Percentiles rank a stretch among this genome's conserved stretches.
Conservation (phyloP, 2,888 invertebrate species). For the Pharmacophagus antenor region DNA sequence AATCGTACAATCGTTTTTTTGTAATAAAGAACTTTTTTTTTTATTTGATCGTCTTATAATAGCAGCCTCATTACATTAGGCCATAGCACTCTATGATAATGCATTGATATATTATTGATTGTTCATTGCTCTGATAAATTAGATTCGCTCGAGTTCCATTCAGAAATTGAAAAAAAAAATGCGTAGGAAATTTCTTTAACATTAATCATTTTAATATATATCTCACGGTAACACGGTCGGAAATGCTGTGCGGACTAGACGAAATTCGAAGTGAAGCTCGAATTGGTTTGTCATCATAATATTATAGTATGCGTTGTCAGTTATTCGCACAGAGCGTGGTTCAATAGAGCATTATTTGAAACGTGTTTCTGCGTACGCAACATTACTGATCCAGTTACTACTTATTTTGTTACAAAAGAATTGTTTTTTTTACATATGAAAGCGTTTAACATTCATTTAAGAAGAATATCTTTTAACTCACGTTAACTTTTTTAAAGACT, state of each 20-base stretch:
- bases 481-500: no score
- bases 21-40: not conserved
- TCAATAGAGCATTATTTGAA: slow-evolving; percentile 23
- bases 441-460: no score
- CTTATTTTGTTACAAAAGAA: no score
- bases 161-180: slow-evolving; percentile 13
- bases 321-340: slow-evolving; percentile 32
- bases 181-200: slow-evolving; percentile 28
- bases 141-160: slow-evolving; percentile 11
- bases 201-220: slow-evolving; percentile 22
- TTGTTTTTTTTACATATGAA: no score
- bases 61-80: slow-evolving; percentile 5
- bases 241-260: slow-evolving; percentile 39
- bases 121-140: slow-evolving; percentile 21
- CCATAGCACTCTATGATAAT: slow-evolving; percentile 4
- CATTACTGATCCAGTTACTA: no score
- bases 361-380: not conserved
- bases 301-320: slow-evolving; percentile 30
- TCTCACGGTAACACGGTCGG: slow-evolving; percentile 32
- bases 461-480: no score
- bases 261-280: slow-evolving; percentile 36
- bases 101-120: slow-evolving; percentile 13
- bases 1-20: no score
- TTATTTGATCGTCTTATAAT: not conserved
- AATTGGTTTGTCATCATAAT: slow-evolving; percentile 40